These are phyloP conservation scores for Macrochelys suwanniensis DNA, from an alignment of 2,797 vertebrate species.

Conservation along the genomic window DNA sequence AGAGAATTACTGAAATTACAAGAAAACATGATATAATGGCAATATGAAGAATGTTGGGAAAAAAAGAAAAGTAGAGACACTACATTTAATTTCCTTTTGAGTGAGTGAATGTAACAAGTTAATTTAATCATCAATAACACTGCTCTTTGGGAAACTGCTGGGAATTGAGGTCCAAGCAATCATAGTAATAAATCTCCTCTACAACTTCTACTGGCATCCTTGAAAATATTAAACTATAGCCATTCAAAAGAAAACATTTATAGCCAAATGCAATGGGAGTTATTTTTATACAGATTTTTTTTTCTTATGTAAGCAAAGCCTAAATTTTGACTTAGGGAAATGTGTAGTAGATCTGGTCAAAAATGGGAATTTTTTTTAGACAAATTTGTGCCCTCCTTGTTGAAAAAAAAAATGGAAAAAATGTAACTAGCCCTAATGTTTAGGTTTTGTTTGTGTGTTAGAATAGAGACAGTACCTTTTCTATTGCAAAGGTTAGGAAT, in stretches of 20 bases:
- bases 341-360: not conserved
- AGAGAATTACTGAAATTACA: not conserved
- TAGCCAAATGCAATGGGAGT: not conserved
- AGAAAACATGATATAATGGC: not conserved
- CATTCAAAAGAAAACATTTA: not conserved
- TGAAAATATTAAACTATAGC: not conserved
- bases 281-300: not conserved
- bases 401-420: not conserved
- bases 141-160: not conserved
- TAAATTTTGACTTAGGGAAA: not conserved
- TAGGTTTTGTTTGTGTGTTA: not conserved
- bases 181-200: not conserved
- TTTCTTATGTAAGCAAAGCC: accelerated
- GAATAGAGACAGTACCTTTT: not conserved
- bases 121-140: not conserved
- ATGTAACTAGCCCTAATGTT: conserved; percentile 8
- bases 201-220: not conserved
- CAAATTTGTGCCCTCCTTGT: not conserved
- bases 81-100: not conserved
- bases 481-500: not conserved
- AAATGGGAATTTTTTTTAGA: not conserved
- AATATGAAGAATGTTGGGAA: not conserved
- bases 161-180: not conserved
- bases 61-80: not conserved
- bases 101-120: not conserved